Evolutionary conservation across 2,888 invertebrate species (phyloP).

Genomic region (Plemyria rubiginata): DNA sequence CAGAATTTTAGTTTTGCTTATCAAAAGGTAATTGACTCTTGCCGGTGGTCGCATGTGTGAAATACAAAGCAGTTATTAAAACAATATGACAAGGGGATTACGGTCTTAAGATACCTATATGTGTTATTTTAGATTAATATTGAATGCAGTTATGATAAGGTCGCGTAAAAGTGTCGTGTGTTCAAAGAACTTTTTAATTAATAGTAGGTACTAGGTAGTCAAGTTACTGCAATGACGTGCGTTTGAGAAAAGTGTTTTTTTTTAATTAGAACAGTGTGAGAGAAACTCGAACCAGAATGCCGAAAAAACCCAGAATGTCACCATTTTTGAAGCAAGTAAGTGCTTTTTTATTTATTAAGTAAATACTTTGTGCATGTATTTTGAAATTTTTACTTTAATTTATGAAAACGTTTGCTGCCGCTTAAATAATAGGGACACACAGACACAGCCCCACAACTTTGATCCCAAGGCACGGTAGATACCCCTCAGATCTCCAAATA

Average conservation of each 20-base stretch:
- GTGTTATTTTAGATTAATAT: constrained; percentile 17
- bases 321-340: constrained; percentile 59
- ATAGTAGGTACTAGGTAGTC: not conserved
- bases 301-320: constrained; percentile 43
- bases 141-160: constrained; percentile 38
- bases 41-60: constrained; percentile 8
- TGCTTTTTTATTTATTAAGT: not conserved
- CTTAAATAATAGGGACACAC: no score
- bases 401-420: no score
- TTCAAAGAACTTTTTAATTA: constrained; percentile 20
- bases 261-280: constrained; percentile 10
- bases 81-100: constrained; percentile 11
- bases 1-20: constrained; percentile 5
- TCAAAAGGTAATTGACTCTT: constrained; percentile 9
- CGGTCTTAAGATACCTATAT: constrained; percentile 23
- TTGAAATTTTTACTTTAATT: no score
- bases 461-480: no score
- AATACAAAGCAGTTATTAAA: constrained; percentile 1
- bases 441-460: no score
- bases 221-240: constrained; percentile 5
- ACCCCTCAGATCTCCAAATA: no score
- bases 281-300: constrained; percentile 38
- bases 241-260: not conserved
- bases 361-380: no score
- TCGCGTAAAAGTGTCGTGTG: constrained; percentile 7